Conservation (phyloP, 1,140 invertebrate genomes). For the Saxidomus purpurata region DNA sequence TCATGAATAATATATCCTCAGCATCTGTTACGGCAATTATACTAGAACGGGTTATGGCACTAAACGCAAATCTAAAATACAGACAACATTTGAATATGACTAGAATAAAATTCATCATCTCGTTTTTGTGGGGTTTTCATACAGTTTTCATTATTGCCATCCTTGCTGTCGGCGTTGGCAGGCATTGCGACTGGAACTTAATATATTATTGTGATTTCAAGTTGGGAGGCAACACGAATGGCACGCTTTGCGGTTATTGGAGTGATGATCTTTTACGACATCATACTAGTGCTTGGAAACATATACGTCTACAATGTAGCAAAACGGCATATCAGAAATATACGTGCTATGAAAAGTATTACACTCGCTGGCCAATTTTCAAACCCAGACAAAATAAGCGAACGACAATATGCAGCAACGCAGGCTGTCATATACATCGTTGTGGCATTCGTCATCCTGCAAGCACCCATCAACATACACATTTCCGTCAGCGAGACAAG, state of each 20-base stretch:
- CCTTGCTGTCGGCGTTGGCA: not conserved
- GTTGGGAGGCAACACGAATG: not conserved
- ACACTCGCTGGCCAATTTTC: not conserved
- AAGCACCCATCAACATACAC: not conserved
- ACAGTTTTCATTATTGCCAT: not conserved
- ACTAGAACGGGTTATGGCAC: not conserved
- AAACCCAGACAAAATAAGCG: not conserved
- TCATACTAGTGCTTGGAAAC: not conserved
- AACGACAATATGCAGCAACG: constrained; percentile 17
- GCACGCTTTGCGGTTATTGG: not conserved
- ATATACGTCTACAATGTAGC: not conserved
- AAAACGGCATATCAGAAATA: not conserved
- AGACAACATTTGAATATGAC: not conserved
- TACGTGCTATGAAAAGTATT: not conserved
- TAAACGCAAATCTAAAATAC: not conserved
- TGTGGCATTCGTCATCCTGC: not conserved
- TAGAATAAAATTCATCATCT: not conserved
- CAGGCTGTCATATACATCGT: not conserved
- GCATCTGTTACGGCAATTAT: not conserved
- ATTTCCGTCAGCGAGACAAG: not conserved
- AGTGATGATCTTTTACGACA: not conserved
- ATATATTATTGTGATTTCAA: not conserved
- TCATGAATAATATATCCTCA: not conserved
- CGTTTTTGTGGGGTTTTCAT: not conserved
- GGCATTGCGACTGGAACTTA: not conserved